Evolutionary conservation across 2,113 vertebrate species (phyloP), one percentile per base, ranked within the genome.

Genomic region (Laterallus jamaicensis): DNA sequence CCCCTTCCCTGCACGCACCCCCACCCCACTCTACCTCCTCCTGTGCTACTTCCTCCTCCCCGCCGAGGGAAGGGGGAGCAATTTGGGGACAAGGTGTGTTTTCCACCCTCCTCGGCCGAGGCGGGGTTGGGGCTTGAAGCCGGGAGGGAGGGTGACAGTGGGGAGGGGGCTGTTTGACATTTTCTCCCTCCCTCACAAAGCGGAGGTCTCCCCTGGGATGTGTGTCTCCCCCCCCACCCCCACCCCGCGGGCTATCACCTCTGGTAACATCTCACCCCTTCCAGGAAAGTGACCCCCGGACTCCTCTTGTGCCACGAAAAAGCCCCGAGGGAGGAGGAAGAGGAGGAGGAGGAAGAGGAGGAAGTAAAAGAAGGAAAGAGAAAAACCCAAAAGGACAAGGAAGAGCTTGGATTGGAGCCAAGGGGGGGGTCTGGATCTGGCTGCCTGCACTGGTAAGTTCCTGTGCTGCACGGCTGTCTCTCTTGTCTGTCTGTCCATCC

Each of bases 261-360:
- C 62, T 25, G 40, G 9, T 81, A 85, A 84, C 24, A 8, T 47
- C 70, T 92, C 66, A 52, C 42, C 29, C 47, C 40, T 73, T 73
- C 76, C 66, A 21, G 60, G 71, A 76, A 92, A 86, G 82, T 69
- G 90, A 77, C 42, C 77, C n/a, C 70, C 15, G 29, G 82, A 62
- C 66, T 56, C 76, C 66, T 73, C 82, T 31, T 56, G 77, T 56
- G 88, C 14, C 66, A 82, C 37, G 18, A 54, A 63, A 67, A 86
- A 94, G 67, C 71, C 86, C 90, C 55, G 78, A 69, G 67, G 77
- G 93, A 90, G 86, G 60, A 94, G 64, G 76, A 94, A 58, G 77
- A 94, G 62, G 79, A 89, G 70, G 84, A 90, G 62, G 70, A 66
- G 44, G 49, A 35, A n/a, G 25, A 24, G 44, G 63, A 89, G 59